Evolutionary conservation across 2,113 vertebrate genomes (phyloP).

Genomic region (Campylomormyrus numenius): DNA sequence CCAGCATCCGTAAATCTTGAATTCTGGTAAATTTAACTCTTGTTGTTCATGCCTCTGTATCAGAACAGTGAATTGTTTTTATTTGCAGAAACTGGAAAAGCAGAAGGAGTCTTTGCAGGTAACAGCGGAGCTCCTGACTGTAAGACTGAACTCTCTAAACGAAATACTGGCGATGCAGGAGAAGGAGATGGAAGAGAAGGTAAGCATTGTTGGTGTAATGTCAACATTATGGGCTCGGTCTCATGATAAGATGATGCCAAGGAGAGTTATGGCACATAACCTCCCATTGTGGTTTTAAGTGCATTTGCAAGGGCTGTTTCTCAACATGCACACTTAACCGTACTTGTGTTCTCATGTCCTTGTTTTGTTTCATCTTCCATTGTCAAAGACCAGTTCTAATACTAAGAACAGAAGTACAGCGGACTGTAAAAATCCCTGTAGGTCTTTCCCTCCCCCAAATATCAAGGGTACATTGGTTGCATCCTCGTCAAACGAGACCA

Average conservation of each 20-base stretch:
- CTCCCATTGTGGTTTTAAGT: background rate
- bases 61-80: background rate
- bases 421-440: background rate
- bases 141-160: conserved; percentile 58
- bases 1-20: conserved; percentile 19
- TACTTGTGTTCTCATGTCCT: background rate
- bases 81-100: conserved; percentile 51
- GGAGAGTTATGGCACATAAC: background rate
- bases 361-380: background rate
- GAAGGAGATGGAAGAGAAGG: conserved; percentile 51
- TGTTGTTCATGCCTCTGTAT: background rate
- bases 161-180: conserved; percentile 65
- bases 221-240: background rate
- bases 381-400: background rate
- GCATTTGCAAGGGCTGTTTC: background rate
- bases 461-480: background rate
- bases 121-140: conserved; percentile 57
- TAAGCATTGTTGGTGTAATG: conserved; percentile 22
- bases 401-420: background rate
- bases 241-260: background rate
- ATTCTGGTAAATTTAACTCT: background rate
- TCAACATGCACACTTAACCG: background rate
- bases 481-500: background rate
- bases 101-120: conserved; percentile 58
- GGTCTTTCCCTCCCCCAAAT: background rate